Conservation (phyloP, 2,113 vertebrate species). For the Rhinichthys klamathensis region DNA sequence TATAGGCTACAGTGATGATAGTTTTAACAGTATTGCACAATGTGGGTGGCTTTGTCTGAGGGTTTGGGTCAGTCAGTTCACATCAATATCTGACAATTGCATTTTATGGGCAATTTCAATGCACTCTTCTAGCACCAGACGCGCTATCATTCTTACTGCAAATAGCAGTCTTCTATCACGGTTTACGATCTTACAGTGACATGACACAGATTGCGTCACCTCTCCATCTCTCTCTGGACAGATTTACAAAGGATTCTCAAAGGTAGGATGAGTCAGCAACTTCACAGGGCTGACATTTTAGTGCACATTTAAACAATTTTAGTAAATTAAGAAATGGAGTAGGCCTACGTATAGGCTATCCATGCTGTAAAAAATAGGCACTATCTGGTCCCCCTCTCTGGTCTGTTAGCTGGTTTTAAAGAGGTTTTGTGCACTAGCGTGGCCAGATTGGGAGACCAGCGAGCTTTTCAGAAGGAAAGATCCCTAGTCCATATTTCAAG, state of each 20-base stretch:
- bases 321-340: background rate
- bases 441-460: background rate
- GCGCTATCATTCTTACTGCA: background rate
- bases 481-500: background rate
- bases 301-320: background rate
- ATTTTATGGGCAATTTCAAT: background rate
- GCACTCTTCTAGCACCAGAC: background rate
- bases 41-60: background rate
- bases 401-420: background rate
- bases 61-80: constrained; percentile 30
- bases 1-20: constrained; percentile 8
- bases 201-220: background rate
- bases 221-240: background rate
- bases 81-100: constrained; percentile 9
- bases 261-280: background rate
- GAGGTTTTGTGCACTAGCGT: no score
- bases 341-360: background rate
- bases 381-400: background rate
- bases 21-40: constrained; percentile 24
- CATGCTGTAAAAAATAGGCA: background rate
- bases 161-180: background rate
- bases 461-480: background rate
- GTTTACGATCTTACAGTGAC: constrained; percentile 25
- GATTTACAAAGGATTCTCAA: background rate
- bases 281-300: background rate